Conservation (phyloP, 2,797 vertebrate genomes). For the Centroberyx gerrardi region DNA sequence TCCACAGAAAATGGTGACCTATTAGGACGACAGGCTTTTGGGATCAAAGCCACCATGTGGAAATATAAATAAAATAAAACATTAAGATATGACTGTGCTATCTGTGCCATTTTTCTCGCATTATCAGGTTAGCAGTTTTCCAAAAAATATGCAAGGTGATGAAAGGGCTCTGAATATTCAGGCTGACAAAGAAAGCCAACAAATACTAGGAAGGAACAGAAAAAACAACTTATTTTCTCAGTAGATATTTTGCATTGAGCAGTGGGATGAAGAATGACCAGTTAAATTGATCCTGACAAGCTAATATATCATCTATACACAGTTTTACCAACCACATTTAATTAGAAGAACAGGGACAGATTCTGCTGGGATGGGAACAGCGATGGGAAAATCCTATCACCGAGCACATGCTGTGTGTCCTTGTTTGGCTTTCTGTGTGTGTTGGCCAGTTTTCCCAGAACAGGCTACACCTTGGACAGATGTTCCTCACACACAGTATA, state of each 20-base stretch:
- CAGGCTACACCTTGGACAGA: not conserved
- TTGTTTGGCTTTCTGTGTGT: slow-evolving; percentile 54
- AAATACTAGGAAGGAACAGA: not conserved
- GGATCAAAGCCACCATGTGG: not conserved
- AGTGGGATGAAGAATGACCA: not conserved
- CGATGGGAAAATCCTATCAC: slow-evolving; percentile 61
- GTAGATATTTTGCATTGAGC: not conserved
- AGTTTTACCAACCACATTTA: not conserved
- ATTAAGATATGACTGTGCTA: slow-evolving; percentile 1
- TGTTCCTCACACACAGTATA: slow-evolving; percentile 45
- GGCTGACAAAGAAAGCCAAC: not conserved
- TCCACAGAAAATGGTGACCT: slow-evolving; percentile 73
- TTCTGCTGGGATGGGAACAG: not conserved
- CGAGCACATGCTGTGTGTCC: slow-evolving; percentile 44
- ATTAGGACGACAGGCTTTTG: slow-evolving; percentile 36
- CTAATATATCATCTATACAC: not conserved
- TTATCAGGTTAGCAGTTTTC: not conserved
- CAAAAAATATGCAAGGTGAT: not conserved
- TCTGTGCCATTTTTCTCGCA: too few relatives aligned
- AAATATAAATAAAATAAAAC: slow-evolving; percentile 30
- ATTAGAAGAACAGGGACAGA: not conserved
- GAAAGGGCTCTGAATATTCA: not conserved
- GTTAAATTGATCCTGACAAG: not conserved
- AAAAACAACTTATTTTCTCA: not conserved
- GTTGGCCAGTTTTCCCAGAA: slow-evolving; percentile 34